Evolutionary conservation across 2,888 invertebrate genomes (phyloP).

Genomic region (Lycaena phlaeas): DNA sequence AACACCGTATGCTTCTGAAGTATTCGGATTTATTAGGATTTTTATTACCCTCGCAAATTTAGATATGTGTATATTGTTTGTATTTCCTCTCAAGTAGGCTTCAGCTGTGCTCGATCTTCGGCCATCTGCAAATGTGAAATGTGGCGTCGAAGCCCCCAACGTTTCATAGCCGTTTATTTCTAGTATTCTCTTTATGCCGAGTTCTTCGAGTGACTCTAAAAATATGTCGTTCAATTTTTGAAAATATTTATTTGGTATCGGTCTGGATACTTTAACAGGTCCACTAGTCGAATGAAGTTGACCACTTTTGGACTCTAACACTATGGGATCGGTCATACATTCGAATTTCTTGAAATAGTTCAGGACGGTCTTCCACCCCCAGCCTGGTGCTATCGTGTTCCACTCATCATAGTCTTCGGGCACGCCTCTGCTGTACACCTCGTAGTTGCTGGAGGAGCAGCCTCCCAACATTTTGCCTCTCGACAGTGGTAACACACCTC

Average conservation of each 20-base stretch:
- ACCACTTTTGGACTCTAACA: slow-evolving; percentile 19
- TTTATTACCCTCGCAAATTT: slow-evolving; percentile 42
- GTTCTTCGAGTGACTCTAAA: slow-evolving; percentile 27
- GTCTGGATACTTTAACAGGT: slow-evolving; percentile 30
- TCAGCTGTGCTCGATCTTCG: slow-evolving; percentile 54
- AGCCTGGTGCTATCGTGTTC: slow-evolving; percentile 27
- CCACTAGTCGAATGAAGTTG: slow-evolving; percentile 29
- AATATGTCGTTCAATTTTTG: slow-evolving; percentile 22
- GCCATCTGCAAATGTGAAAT: slow-evolving; percentile 35
- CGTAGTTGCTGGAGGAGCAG: slow-evolving; percentile 29
- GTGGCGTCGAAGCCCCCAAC: slow-evolving; percentile 27
- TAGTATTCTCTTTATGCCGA: slow-evolving; percentile 28
- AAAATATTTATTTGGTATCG: slow-evolving; percentile 24
- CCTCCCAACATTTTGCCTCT: slow-evolving; percentile 34
- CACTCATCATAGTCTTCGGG: slow-evolving; percentile 32
- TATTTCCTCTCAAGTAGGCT: slow-evolving; percentile 37
- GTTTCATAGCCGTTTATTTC: slow-evolving; percentile 29
- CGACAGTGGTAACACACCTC: slow-evolving; percentile 23
- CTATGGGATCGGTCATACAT: slow-evolving; percentile 26
- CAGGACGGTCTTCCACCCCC: slow-evolving; percentile 29
- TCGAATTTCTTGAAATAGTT: slow-evolving; percentile 33
- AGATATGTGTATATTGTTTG: slow-evolving; percentile 40
- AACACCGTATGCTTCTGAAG: slow-evolving; percentile 36
- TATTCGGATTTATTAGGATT: slow-evolving; percentile 37
- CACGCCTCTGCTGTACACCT: slow-evolving; percentile 29